phyloP scores from a whole-genome alignment of 2,113 vertebrate genomes.

The Festucalex cinctus region DNA sequence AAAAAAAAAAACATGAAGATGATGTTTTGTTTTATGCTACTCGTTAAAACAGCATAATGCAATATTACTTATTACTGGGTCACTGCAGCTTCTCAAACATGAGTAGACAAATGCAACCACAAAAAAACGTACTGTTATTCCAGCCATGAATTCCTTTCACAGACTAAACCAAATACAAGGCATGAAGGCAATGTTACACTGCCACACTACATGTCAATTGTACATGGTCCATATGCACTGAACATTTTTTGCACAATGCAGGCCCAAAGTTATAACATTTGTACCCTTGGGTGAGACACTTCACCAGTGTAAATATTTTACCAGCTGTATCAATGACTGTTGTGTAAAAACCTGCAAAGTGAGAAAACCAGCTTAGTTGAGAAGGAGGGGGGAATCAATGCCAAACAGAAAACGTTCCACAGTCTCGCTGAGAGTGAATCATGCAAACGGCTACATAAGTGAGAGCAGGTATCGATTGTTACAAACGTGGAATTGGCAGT shows the following conservation, averaged over 20 bases:
- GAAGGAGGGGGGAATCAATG: constrained; percentile 19
- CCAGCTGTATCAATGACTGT: constrained; percentile 65
- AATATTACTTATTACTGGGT: too few species aligned
- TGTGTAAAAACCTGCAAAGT: constrained; percentile 50
- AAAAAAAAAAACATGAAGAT: too few species aligned
- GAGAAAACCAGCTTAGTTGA: constrained; percentile 27
- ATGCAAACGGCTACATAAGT: background rate
- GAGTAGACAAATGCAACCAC: too few species aligned
- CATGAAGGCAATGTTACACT: constrained; percentile 7
- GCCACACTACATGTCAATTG: constrained; percentile 37
- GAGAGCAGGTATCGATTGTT: background rate
- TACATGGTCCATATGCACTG: constrained; percentile 46
- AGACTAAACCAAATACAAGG: constrained; percentile 4
- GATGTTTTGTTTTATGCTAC: too few species aligned
- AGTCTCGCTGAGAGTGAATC: background rate
- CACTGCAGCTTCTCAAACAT: too few species aligned
- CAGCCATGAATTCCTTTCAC: background rate
- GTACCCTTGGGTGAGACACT: constrained; percentile 61
- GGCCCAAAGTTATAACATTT: constrained; percentile 48
- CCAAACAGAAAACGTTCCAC: constrained; percentile 26
- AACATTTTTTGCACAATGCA: constrained; percentile 52
- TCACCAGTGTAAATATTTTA: constrained; percentile 67
- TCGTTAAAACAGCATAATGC: too few species aligned
- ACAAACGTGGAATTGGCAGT: background rate
- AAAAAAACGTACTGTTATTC: too few species aligned